Conservation (phyloP, 2,888 invertebrate species). For the Kuschelorhynchus macadamiae region DNA sequence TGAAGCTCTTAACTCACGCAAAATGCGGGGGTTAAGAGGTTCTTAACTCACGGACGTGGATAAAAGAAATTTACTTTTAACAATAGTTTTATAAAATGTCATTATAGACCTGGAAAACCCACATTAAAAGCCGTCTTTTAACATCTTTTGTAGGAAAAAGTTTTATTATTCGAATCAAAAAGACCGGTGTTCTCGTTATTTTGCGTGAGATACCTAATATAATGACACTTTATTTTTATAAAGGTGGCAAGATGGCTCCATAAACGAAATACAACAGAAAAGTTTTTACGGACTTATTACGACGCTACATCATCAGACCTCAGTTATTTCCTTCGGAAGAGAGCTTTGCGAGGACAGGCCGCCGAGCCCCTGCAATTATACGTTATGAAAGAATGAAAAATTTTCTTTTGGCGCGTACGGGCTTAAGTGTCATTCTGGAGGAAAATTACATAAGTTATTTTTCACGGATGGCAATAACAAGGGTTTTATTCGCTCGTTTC, state of each 20-base stretch:
- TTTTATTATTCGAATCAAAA: too few relatives aligned
- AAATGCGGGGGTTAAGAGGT: too few relatives aligned
- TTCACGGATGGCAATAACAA: slow-evolving; percentile 24
- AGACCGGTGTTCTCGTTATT: too few relatives aligned
- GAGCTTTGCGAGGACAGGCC: background rate
- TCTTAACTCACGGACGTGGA: too few relatives aligned
- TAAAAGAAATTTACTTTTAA: too few relatives aligned
- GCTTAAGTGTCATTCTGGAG: slow-evolving; percentile 25
- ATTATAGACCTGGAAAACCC: too few relatives aligned
- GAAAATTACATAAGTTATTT: slow-evolving; percentile 31
- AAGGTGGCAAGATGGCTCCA: background rate
- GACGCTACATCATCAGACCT: background rate
- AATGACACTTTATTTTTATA: too few relatives aligned
- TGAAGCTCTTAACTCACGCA: too few relatives aligned
- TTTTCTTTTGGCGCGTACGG: slow-evolving; percentile 22
- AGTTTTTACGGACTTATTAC: background rate
- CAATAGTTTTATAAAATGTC: too few relatives aligned
- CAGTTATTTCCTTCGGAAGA: background rate
- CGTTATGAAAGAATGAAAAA: slow-evolving; percentile 24
- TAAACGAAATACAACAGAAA: background rate
- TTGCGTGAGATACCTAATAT: too few relatives aligned
- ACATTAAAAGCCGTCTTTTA: too few relatives aligned
- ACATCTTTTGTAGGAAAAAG: too few relatives aligned
- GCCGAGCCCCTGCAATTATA: background rate
- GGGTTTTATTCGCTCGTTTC: slow-evolving; percentile 29